phyloP scores from a whole-genome alignment of 2,888 invertebrate species.

The Eretmocerus hayati region DNA sequence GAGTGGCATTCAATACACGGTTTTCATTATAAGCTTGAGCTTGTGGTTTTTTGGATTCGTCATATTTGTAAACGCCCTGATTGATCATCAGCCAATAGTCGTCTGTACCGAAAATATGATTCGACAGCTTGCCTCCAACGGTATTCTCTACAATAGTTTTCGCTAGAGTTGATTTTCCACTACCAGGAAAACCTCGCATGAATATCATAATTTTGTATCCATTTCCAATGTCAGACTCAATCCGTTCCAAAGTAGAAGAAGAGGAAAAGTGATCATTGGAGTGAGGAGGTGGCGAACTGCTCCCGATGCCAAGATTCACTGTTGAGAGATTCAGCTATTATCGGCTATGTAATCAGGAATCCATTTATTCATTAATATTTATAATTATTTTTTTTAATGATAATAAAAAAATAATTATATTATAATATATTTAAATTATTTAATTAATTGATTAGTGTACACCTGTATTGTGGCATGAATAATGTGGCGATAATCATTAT shows the following conservation, averaged over 20 bases:
- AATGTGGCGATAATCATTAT: too few relatives aligned
- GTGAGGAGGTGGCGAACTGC: constrained; percentile 24
- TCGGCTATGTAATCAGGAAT: too few relatives aligned
- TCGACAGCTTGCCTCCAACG: constrained; percentile 34
- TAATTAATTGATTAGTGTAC: too few relatives aligned
- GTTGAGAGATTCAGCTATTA: too few relatives aligned
- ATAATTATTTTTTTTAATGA: too few relatives aligned
- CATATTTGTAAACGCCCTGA: constrained; percentile 54
- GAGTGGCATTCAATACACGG: constrained; percentile 54
- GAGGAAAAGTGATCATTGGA: constrained; percentile 18
- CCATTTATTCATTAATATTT: too few relatives aligned
- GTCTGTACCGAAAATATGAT: constrained; percentile 64
- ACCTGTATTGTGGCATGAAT: too few relatives aligned
- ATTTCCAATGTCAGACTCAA: constrained; percentile 41
- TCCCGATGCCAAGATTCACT: too few relatives aligned
- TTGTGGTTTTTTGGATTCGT: constrained; percentile 50
- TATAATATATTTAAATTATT: too few relatives aligned
- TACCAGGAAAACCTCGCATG: constrained; percentile 76
- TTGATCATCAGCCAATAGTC: constrained; percentile 54
- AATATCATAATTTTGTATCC: constrained; percentile 64
- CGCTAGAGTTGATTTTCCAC: constrained; percentile 73
- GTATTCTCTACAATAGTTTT: constrained; percentile 48
- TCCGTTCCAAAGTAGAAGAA: constrained; percentile 11
- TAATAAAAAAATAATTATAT: too few relatives aligned
- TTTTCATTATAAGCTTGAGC: constrained; percentile 71